Percentiles rank a stretch among this genome's conserved stretches.
Conservation (phyloP, 2,888 invertebrate species). For the Barypeithes pellucidus region DNA sequence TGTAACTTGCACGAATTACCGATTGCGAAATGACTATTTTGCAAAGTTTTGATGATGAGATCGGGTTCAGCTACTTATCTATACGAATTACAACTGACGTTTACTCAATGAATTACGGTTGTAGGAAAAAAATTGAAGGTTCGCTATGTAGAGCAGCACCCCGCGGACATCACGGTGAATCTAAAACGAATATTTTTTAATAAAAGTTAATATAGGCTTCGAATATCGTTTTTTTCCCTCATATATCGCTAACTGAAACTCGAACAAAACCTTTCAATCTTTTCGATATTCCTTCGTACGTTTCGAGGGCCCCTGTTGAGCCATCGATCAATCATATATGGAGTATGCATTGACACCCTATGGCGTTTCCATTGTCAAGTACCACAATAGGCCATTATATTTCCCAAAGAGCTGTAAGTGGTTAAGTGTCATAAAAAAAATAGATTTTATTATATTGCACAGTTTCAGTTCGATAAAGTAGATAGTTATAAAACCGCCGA, state of each 20-base stretch:
- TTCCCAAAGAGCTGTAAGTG: slow-evolving; percentile 34
- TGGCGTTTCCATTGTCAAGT: slow-evolving; percentile 37
- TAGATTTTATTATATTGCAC: neutral
- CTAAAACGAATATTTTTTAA: neutral
- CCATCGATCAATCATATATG: slow-evolving; percentile 47
- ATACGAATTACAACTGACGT: neutral
- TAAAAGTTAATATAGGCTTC: no score
- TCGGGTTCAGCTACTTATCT: slow-evolving; percentile 28
- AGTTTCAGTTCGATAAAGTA: neutral
- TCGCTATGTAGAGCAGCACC: neutral
- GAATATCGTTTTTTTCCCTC: no score
- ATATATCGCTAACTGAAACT: slow-evolving; percentile 12
- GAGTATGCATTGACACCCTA: slow-evolving; percentile 48
- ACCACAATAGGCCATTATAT: slow-evolving; percentile 51
- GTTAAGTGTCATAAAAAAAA: slow-evolving; percentile 28
- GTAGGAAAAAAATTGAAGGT: neutral
- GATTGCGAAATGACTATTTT: slow-evolving; percentile 33
- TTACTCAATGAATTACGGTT: neutral
- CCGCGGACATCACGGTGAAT: neutral
- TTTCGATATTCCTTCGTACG: slow-evolving; percentile 8
- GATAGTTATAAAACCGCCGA: no score
- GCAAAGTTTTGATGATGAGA: slow-evolving; percentile 41
- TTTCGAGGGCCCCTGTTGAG: slow-evolving; percentile 4
- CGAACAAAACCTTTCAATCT: slow-evolving; percentile 18
- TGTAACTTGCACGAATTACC: slow-evolving; percentile 41